Conservation (phyloP, 2,113 vertebrate species). For the Callionymus lyra region DNA sequence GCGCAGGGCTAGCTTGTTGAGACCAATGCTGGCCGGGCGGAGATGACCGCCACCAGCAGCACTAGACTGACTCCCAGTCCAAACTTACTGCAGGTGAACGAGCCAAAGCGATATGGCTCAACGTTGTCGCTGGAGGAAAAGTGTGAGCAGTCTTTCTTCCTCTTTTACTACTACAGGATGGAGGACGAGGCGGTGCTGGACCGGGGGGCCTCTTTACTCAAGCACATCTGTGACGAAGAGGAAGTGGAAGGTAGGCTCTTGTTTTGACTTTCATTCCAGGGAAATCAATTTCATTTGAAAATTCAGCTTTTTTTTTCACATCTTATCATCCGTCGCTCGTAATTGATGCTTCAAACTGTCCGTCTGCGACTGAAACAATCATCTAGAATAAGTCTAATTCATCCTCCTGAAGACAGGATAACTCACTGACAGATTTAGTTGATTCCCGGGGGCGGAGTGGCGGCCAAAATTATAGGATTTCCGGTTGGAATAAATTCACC, state of each 20-base stretch:
- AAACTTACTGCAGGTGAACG: constrained; percentile 72
- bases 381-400: too few relatives aligned
- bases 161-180: constrained; percentile 99
- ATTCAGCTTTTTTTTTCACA: background rate
- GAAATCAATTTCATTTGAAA: background rate
- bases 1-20: background rate
- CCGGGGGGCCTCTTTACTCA: constrained; percentile 90
- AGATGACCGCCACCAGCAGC: constrained; percentile 62
- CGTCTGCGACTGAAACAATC: too few relatives aligned
- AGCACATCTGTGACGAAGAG: constrained; percentile 90
- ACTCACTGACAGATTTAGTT: too few relatives aligned
- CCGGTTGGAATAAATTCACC: constrained; percentile 13
- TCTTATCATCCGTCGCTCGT: background rate
- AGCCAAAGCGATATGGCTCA: constrained; percentile 74
- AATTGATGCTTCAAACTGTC: too few relatives aligned
- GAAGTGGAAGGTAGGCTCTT: constrained; percentile 88
- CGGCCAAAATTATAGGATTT: constrained; percentile 10
- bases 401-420: too few relatives aligned
- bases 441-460: too few relatives aligned
- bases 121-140: constrained; percentile 81
- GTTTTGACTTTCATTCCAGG: background rate
- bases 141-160: constrained; percentile 96
- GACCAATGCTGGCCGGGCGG: constrained; percentile 7
- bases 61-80: constrained; percentile 63
- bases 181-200: constrained; percentile 98